Conservation (phyloP, 2,888 invertebrate species). For the Exephanes ischioxanthus region DNA sequence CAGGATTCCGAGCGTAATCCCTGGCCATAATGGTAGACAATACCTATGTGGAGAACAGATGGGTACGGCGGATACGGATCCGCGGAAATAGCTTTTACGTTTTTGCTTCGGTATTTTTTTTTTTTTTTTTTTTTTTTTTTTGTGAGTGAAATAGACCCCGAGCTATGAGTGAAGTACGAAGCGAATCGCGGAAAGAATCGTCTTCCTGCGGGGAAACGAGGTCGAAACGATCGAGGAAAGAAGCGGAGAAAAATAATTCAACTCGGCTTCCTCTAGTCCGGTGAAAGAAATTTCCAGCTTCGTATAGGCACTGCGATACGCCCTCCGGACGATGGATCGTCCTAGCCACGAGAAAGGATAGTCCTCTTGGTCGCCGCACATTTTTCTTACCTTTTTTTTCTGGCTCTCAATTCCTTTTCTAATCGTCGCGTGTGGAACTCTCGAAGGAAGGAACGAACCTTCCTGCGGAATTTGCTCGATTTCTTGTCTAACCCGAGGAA, state of each 20-base stretch:
- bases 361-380: conserved; percentile 29
- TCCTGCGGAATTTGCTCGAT: conserved; percentile 18
- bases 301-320: not conserved
- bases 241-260: not conserved
- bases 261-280: not conserved
- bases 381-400: conserved; percentile 12
- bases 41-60: not conserved
- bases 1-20: not conserved
- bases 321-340: conserved; percentile 8
- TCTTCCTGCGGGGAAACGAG: not conserved
- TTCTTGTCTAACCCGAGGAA: not conserved
- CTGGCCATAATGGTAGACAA: not conserved
- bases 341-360: not conserved
- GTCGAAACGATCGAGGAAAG: not conserved
- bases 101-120: not conserved
- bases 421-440: not conserved
- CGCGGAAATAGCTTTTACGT: not conserved
- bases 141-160: not conserved
- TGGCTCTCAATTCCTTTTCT: not conserved
- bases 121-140: not conserved
- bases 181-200: not conserved
- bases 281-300: conserved; percentile 28
- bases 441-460: not conserved
- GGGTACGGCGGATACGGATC: not conserved
- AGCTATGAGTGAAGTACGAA: not conserved